phyloP scores from a whole-genome alignment of 2,888 invertebrate genomes.

The Drosophila neoperkinsi region DNA sequence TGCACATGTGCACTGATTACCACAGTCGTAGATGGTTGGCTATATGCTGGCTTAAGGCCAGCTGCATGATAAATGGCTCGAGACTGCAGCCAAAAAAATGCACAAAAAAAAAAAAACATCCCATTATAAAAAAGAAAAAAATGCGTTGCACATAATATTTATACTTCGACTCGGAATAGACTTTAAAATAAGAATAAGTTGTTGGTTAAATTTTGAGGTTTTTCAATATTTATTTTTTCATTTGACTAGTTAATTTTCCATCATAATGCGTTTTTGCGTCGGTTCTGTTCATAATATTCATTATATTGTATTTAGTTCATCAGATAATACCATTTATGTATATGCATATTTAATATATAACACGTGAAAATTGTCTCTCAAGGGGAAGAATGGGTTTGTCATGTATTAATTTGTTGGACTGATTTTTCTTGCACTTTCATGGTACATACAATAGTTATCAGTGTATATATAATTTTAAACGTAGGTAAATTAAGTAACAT shows the following conservation, averaged over 20 bases:
- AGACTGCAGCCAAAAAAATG: slow-evolving; percentile 28
- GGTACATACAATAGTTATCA: slow-evolving; percentile 52
- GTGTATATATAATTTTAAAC: slow-evolving; percentile 54
- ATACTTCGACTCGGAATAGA: neutral
- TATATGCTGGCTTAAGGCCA: slow-evolving; percentile 26
- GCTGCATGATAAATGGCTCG: slow-evolving; percentile 63
- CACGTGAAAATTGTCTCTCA: slow-evolving; percentile 60
- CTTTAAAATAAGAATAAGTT: slow-evolving; percentile 13
- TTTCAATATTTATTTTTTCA: slow-evolving; percentile 82
- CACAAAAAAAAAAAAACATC: neutral
- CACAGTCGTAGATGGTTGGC: slow-evolving; percentile 8
- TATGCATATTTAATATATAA: slow-evolving; percentile 68
- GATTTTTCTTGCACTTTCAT: slow-evolving; percentile 49
- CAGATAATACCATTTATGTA: slow-evolving; percentile 72
- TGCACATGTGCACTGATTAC: slow-evolving; percentile 74
- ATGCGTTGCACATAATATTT: neutral
- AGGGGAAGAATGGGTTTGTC: slow-evolving; percentile 26
- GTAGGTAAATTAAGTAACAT: slow-evolving; percentile 67
- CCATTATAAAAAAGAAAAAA: neutral
- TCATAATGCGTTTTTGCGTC: slow-evolving; percentile 54
- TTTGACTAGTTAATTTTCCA: slow-evolving; percentile 81
- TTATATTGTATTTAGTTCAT: slow-evolving; percentile 68
- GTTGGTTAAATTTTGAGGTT: slow-evolving; percentile 33
- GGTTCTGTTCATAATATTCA: slow-evolving; percentile 68
- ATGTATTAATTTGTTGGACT: slow-evolving; percentile 22